Percentiles rank a stretch among this genome's conserved stretches.
Conservation (phyloP, 2,888 invertebrate species). For the Platycheirus rosarum region DNA sequence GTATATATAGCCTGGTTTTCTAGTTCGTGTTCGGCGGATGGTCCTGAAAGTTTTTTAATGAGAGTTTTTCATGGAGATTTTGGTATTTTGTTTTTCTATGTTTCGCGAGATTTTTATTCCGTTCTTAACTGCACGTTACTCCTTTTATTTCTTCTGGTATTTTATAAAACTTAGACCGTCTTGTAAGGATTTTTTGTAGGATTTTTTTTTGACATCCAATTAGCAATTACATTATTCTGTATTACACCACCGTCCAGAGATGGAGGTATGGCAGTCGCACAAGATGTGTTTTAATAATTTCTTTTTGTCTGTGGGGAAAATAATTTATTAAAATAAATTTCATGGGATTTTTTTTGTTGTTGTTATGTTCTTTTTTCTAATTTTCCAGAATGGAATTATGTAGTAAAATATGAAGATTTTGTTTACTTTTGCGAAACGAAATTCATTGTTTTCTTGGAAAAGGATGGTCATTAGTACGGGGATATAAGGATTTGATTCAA, state of each 20-base stretch:
- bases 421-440: neutral
- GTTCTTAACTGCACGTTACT: constrained; percentile 7
- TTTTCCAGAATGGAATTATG: constrained; percentile 7
- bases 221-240: constrained; percentile 66
- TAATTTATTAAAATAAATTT: constrained; percentile 67
- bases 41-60: constrained; percentile 66
- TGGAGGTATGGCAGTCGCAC: constrained; percentile 1
- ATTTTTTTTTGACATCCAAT: constrained; percentile 58
- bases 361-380: neutral
- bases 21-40: constrained; percentile 45
- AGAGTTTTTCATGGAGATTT: constrained; percentile 64
- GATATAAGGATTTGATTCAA: constrained; percentile 5
- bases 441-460: neutral
- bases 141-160: constrained; percentile 6
- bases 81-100: constrained; percentile 44
- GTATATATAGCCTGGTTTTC: constrained; percentile 30
- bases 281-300: neutral
- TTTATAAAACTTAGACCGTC: constrained; percentile 38
- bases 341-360: constrained; percentile 46
- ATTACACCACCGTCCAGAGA: neutral
- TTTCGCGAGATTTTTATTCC: constrained; percentile 20
- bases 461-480: neutral
- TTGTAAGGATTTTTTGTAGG: neutral
- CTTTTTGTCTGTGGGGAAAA: neutral
- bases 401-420: constrained; percentile 11